A percentile compares a stretch with the other conserved stretches of the same genome.
Evolutionary conservation across 92 coral and sea anemone genomes (phyloP).

Genomic region (Zoanthus sociatus): DNA sequence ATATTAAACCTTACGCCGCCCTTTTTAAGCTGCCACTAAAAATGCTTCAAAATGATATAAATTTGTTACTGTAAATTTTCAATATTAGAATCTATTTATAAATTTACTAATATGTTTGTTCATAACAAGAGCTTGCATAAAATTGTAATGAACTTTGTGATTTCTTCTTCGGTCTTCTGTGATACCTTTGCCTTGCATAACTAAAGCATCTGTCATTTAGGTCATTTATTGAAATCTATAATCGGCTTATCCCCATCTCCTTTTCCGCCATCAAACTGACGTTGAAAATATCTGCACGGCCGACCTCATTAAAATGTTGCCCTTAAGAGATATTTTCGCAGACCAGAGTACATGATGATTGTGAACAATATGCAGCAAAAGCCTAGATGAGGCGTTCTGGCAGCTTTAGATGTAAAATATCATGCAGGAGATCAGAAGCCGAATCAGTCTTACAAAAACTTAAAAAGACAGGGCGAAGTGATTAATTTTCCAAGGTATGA

Average conservation of each 20-base stretch:
- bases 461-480: no score
- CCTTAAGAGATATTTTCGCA: neutral
- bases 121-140: neutral
- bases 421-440: no score
- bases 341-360: neutral
- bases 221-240: neutral
- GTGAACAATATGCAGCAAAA: neutral
- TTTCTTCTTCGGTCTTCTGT: neutral
- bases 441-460: no score
- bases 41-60: no score
- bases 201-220: neutral
- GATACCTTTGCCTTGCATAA: neutral
- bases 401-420: no score
- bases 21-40: no score
- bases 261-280: neutral
- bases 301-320: neutral
- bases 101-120: neutral
- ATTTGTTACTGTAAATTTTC: no score
- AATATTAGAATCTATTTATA: no score
- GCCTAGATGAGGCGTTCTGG: neutral
- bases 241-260: neutral
- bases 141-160: neutral
- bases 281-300: neutral
- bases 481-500: no score
- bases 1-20: no score